Percentiles rank a stretch among this genome's conserved stretches.
phyloP scores from a whole-genome alignment of 2,888 invertebrate species.

The Diplolepis rosae region DNA sequence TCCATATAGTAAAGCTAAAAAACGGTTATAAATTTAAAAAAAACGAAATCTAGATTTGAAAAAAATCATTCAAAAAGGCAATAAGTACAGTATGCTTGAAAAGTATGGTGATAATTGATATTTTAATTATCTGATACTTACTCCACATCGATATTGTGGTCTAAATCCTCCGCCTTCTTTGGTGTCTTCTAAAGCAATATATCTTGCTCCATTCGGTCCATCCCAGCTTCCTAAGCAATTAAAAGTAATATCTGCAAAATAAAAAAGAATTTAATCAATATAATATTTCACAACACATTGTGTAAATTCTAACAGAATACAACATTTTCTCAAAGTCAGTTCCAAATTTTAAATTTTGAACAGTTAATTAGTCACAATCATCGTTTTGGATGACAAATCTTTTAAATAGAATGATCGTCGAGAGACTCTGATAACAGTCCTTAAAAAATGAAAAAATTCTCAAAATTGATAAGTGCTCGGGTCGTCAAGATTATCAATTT shows the following conservation, averaged over 20 bases:
- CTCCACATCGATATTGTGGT: conserved; percentile 79
- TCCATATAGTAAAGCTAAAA: conserved; percentile 75
- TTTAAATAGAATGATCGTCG: too few relatives aligned
- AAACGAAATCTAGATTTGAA: background rate
- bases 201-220: conserved; percentile 76
- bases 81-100: conserved; percentile 31
- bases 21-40: conserved; percentile 40
- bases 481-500: too few relatives aligned
- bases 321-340: too few relatives aligned
- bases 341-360: background rate
- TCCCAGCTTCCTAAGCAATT: conserved; percentile 80
- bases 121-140: conserved; percentile 67
- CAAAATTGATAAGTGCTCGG: too few relatives aligned
- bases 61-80: conserved; percentile 1
- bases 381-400: too few relatives aligned
- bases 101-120: conserved; percentile 26
- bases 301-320: too few relatives aligned
- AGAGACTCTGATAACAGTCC: too few relatives aligned
- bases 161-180: conserved; percentile 71
- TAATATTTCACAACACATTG: too few relatives aligned
- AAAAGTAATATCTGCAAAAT: conserved; percentile 75
- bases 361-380: too few relatives aligned
- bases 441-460: too few relatives aligned
- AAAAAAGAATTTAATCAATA: background rate
- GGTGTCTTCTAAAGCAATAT: conserved; percentile 77